Percentiles rank a stretch among this genome's conserved stretches.
Evolutionary conservation across 2,888 invertebrate species (phyloP).

Genomic region (Cartodere bifasciata): DNA sequence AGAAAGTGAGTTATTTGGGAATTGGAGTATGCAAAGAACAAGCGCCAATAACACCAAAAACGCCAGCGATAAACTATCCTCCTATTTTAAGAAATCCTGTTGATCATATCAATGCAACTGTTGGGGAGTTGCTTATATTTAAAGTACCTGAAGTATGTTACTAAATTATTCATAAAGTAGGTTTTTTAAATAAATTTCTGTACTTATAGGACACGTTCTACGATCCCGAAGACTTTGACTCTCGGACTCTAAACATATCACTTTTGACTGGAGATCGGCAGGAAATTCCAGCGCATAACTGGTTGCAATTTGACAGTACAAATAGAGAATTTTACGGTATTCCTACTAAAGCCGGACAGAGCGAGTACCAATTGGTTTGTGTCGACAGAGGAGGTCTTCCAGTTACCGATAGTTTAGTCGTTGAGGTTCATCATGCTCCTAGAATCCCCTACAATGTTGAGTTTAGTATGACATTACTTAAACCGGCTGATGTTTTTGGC

Average conservation of each 20-base stretch:
- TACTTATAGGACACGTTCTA: constrained; percentile 67
- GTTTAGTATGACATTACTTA: constrained; percentile 68
- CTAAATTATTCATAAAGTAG: too few relatives aligned
- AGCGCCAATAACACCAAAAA: constrained; percentile 31
- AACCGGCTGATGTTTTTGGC: constrained; percentile 38
- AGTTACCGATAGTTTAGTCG: constrained; percentile 67
- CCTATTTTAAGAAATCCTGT: constrained; percentile 76
- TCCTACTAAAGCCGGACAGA: constrained; percentile 54
- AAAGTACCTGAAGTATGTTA: constrained; percentile 64
- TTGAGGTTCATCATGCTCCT: constrained; percentile 55
- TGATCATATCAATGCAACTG: constrained; percentile 68
- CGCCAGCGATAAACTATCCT: constrained; percentile 48
- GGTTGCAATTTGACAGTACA: constrained; percentile 81
- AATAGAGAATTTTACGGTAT: constrained; percentile 85
- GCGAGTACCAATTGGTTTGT: constrained; percentile 66
- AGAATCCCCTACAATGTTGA: constrained; percentile 58
- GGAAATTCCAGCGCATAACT: constrained; percentile 53
- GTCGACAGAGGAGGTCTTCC: constrained; percentile 61
- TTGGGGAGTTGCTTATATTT: constrained; percentile 68
- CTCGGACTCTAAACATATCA: constrained; percentile 57
- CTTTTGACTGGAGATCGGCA: constrained; percentile 60
- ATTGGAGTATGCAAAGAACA: constrained; percentile 53
- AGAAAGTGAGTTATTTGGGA: constrained; percentile 51
- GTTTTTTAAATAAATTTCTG: too few relatives aligned
- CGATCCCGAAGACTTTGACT: constrained; percentile 74